A percentile compares a stretch with the other conserved stretches of the same genome.
Conservation (phyloP, 1,140 invertebrate genomes). For the Meloidogyne floridensis region DNA sequence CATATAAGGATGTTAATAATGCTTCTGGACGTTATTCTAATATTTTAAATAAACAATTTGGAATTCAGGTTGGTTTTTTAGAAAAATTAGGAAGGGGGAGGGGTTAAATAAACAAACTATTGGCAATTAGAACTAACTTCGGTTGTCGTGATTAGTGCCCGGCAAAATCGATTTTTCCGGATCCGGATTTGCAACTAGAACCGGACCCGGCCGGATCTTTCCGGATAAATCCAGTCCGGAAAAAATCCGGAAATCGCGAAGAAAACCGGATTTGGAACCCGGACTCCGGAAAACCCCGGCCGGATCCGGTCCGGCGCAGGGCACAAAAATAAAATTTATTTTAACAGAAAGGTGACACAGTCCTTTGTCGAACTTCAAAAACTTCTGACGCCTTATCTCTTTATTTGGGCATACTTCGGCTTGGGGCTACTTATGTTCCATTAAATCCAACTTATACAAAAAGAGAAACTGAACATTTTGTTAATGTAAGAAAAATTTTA, state of each 20-base stretch:
- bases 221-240: no score
- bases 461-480: slow-evolving; percentile 61
- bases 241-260: no score
- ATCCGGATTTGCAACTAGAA: no score
- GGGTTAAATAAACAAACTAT: no score
- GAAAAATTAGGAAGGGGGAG: no score
- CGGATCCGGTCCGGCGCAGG: no score
- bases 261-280: no score
- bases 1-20: slow-evolving; percentile 53
- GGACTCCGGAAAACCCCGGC: no score
- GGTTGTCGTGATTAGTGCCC: no score
- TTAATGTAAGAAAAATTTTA: slow-evolving; percentile 46
- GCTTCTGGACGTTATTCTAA: slow-evolving; percentile 51
- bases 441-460: slow-evolving; percentile 60
- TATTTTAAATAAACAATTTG: slow-evolving; percentile 52
- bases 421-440: slow-evolving; percentile 63
- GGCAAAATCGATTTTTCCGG: no score
- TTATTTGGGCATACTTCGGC: slow-evolving; percentile 57
- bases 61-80: slow-evolving; percentile 40
- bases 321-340: slow-evolving; percentile 20
- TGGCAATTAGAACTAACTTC: no score
- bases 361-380: slow-evolving; percentile 58
- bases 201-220: no score
- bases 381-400: slow-evolving; percentile 54
- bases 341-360: slow-evolving; percentile 60